phyloP scores from a whole-genome alignment of 2,888 invertebrate species.

The Brassicogethes aeneus region DNA sequence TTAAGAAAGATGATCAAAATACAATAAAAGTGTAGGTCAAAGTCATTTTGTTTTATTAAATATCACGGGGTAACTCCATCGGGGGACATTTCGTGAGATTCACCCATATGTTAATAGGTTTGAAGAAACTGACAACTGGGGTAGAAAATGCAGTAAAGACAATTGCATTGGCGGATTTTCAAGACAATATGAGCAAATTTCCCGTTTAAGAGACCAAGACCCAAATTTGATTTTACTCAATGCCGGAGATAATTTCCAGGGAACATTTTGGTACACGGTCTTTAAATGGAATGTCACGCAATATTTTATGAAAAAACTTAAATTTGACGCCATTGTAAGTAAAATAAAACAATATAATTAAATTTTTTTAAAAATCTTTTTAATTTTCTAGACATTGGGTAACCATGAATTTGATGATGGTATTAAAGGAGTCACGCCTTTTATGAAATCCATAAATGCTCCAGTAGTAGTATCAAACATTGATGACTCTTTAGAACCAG shows the following conservation, averaged over 20 bases:
- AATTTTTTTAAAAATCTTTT: slow-evolving; percentile 30
- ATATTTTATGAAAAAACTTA: slow-evolving; percentile 63
- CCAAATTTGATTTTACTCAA: slow-evolving; percentile 61
- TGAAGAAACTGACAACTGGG: slow-evolving; percentile 14
- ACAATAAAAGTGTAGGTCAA: too few relatives aligned
- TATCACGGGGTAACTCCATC: too few relatives aligned
- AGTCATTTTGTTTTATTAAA: too few relatives aligned
- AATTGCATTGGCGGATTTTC: slow-evolving; percentile 64
- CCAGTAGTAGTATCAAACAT: slow-evolving; percentile 70
- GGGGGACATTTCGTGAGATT: too few relatives aligned
- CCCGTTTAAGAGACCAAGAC: slow-evolving; percentile 35
- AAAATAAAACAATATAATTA: too few relatives aligned
- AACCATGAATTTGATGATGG: slow-evolving; percentile 83
- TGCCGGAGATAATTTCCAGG: slow-evolving; percentile 79
- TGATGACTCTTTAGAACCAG: slow-evolving; percentile 58
- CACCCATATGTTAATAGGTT: slow-evolving; percentile 14
- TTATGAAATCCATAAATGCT: slow-evolving; percentile 52
- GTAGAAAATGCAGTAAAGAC: slow-evolving; percentile 23
- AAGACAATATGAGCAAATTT: slow-evolving; percentile 51
- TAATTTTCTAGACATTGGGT: slow-evolving; percentile 58
- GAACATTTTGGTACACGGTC: slow-evolving; percentile 74
- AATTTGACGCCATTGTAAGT: slow-evolving; percentile 68
- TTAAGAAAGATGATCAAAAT: too few relatives aligned
- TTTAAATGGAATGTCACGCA: slow-evolving; percentile 67
- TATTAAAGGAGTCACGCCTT: slow-evolving; percentile 62